Evolutionary conservation across 2,797 vertebrate species (phyloP).

Genomic region (Rhinichthys osculus): DNA sequence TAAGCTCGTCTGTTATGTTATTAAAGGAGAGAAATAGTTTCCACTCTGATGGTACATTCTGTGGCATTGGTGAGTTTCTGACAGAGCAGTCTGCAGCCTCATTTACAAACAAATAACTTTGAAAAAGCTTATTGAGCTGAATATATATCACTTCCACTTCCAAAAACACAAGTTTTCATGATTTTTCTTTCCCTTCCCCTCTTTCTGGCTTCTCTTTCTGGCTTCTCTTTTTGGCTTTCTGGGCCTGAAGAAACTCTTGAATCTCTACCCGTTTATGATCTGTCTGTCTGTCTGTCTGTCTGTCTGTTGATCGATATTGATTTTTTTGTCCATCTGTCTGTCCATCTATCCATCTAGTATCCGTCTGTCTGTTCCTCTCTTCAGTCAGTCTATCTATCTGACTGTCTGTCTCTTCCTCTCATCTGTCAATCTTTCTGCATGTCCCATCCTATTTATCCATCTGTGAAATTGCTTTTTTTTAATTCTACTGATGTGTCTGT

Average conservation of each 20-base stretch:
- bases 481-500: neutral
- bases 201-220: neutral
- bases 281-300: neutral
- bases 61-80: conserved; percentile 16
- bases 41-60: conserved; percentile 38
- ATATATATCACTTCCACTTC: conserved; percentile 44
- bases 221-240: neutral
- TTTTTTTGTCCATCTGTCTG: neutral
- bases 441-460: neutral
- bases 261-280: conserved; percentile 31
- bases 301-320: neutral
- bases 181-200: neutral
- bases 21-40: neutral
- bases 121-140: conserved; percentile 43
- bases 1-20: conserved; percentile 22
- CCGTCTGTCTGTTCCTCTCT: neutral
- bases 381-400: neutral
- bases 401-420: neutral
- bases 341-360: neutral
- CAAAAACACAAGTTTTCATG: conserved; percentile 15
- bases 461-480: neutral
- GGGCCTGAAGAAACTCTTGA: conserved; percentile 1
- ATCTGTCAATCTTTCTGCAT: neutral
- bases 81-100: neutral
- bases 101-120: conserved; percentile 19